Base-by-base conservation (phyloP, 2,888 invertebrate genomes). In the Pediacus dermestoides region DNA sequence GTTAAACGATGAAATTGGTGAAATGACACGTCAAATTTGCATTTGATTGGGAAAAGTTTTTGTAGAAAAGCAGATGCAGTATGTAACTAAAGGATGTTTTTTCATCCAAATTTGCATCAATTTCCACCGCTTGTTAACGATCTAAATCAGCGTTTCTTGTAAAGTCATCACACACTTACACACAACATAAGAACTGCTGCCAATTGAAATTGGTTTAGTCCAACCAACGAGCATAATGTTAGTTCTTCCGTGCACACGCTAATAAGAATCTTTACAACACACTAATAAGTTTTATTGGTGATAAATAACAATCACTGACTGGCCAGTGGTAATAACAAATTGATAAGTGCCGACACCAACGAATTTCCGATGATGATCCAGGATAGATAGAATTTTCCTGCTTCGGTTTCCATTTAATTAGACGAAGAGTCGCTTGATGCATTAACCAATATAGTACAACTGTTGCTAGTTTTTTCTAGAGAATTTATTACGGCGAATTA, bases 281-380 rank as follows among this genome's bases (percentile, higher is more conserved):
- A n/a, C 25, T n/a, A 25, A 28, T 28, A 28, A 28, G 28, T 28
- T 28, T 28, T 11, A 28, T 28, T 18, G 21, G n/a, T 18, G 21
- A 18, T 18, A 18, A 18, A 18, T 18, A 28, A 11, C 8, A 28
- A 28, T 10, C 9, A 26, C 10, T 4, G 4, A 26, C n/a, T 28
- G 7, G 23, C 10, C 23, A n/a, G 3, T 26, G 23, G 23, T 33
- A 23, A 33, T 23, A 33, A 33, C 34, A 33, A 33, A 33, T 33
- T 33, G 34, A 33, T 33, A 23, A 33, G 7, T 31, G 10, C 14
- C 14, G 12, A 28, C 28, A 28, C 12, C n/a, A n/a, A n/a, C n/a
- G n/a, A n/a, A n/a, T n/a, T n/a, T n/a, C n/a, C n/a, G n/a, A 18
- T 18, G n/a, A 18, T 6, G 6, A 18, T 7, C 6, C 21, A 18